These are phyloP conservation scores for Crypturellus tataupa DNA, from an alignment of 2,797 vertebrate genomes.

Conservation along the genomic window DNA sequence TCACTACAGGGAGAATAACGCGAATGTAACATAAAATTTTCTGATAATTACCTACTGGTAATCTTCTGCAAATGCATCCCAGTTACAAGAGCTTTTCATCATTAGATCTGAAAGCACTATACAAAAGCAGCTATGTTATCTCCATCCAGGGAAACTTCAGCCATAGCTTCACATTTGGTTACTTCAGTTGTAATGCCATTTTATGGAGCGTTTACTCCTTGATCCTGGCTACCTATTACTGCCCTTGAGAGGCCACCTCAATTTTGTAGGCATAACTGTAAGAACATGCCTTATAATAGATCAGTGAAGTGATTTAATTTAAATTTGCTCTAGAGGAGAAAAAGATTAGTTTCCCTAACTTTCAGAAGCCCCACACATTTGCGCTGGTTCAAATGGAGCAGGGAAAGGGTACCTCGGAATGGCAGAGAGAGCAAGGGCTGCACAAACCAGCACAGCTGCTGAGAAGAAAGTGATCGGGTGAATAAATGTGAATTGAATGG, in stretches of 20 bases:
- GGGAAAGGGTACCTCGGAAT: background rate
- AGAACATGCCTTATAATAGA: background rate
- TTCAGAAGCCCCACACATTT: background rate
- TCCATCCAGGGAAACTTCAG: background rate
- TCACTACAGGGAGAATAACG: background rate
- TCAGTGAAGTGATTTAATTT: background rate
- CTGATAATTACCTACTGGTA: background rate
- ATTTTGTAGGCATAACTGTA: background rate
- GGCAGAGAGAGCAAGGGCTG: background rate
- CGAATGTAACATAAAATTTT: background rate
- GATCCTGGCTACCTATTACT: background rate
- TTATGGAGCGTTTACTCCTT: no score
- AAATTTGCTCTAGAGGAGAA: background rate
- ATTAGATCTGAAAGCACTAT: background rate
- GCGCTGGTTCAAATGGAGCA: background rate
- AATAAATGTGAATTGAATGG: background rate
- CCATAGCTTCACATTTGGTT: background rate
- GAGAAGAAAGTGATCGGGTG: accelerated
- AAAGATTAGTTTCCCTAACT: background rate
- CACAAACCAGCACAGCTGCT: background rate
- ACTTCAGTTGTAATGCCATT: background rate
- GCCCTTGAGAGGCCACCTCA: background rate
- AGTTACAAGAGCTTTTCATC: background rate
- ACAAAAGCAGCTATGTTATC: background rate
- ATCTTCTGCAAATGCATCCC: background rate